These are phyloP conservation scores for Bryconaethiops microstoma DNA, from an alignment of 2,797 vertebrate genomes.

Conservation along the genomic window DNA sequence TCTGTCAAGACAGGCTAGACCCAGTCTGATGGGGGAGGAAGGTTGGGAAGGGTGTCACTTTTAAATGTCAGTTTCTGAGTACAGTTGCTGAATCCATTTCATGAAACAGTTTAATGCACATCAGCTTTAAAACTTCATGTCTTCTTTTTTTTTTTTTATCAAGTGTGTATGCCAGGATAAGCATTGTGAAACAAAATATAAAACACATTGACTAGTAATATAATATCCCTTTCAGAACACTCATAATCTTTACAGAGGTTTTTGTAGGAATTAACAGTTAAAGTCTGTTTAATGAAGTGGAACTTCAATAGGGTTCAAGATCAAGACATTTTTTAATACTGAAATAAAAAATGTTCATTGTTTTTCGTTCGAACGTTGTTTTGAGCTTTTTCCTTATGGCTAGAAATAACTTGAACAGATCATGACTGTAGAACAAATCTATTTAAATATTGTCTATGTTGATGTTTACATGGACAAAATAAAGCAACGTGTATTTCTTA, in stretches of 20 bases:
- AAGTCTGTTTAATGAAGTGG: no score
- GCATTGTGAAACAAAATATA: not conserved
- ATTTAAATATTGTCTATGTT: not conserved
- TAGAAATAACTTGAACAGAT: not conserved
- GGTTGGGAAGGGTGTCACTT: not conserved
- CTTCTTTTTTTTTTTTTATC: not conserved
- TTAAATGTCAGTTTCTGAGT: not conserved
- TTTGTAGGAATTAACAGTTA: no score
- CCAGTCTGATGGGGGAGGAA: not conserved
- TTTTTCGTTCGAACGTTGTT: not conserved
- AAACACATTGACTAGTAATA: not conserved
- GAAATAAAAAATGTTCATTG: no score
- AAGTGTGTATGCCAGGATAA: not conserved
- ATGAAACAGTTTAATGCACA: not conserved
- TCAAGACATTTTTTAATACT: not conserved
- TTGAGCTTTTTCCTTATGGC: not conserved
- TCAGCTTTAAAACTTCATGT: no score
- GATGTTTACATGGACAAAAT: not conserved
- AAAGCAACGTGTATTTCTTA: not conserved
- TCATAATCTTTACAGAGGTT: not conserved
- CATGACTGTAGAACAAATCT: no score
- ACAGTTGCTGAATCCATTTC: not conserved
- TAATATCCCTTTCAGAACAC: not conserved
- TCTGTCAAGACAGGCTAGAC: conserved; percentile 54
- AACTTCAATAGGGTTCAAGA: not conserved